Evolutionary conservation across 2,797 vertebrate genomes (phyloP).

Genomic region (Babyrousa celebensis): DNA sequence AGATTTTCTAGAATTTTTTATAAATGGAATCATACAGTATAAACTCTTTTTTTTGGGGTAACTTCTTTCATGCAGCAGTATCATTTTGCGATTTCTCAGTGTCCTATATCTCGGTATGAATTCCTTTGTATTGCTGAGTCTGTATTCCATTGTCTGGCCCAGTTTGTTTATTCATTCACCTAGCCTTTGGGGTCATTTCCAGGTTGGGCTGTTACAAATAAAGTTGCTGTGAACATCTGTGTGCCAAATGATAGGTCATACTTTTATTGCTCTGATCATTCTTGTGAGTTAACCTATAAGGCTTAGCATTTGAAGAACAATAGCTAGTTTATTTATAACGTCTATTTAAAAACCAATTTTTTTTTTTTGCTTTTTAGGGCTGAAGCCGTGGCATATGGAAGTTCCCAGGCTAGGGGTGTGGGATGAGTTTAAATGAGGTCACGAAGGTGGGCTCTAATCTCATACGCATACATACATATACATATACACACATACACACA

Average conservation of each 20-base stretch:
- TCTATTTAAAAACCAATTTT: neutral
- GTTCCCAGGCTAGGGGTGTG: no score
- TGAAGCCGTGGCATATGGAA: no score
- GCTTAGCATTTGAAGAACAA: neutral
- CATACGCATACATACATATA: no score
- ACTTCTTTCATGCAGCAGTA: neutral
- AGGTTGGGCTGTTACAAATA: neutral
- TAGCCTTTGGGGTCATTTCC: neutral
- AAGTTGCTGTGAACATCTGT: neutral
- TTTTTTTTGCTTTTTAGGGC: neutral
- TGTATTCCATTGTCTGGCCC: neutral
- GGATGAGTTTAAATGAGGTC: no score
- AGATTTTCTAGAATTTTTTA: neutral
- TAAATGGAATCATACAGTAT: neutral
- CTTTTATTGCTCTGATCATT: neutral
- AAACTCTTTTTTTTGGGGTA: neutral
- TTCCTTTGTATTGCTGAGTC: neutral
- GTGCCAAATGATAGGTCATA: neutral
- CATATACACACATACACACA: no score
- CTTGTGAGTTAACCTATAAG: neutral
- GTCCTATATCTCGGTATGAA: neutral
- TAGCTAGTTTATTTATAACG: neutral
- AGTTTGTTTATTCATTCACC: neutral
- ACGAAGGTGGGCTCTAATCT: no score
- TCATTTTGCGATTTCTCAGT: neutral